Conservation (phyloP, 2,888 invertebrate species). For the Tinea pellionella region DNA sequence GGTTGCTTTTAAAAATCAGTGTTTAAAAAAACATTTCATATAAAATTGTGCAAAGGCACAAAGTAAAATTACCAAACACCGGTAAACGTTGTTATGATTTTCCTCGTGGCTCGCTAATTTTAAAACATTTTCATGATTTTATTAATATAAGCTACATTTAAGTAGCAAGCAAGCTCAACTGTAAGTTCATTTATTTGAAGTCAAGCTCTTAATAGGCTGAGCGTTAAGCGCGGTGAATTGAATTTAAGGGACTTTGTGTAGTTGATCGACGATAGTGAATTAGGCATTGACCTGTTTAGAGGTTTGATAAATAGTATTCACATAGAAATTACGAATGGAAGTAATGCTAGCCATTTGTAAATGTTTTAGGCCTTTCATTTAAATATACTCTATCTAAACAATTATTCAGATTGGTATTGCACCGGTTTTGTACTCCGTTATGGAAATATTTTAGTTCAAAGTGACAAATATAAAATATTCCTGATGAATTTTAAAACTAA, state of each 20-base stretch:
- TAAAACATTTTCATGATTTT: background rate
- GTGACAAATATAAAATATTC: background rate
- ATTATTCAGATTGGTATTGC: background rate
- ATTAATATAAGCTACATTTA: background rate
- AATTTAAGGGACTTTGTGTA: conserved; percentile 8
- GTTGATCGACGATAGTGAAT: conserved; percentile 11
- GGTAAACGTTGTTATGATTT: background rate
- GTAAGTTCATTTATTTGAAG: background rate
- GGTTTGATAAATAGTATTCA: conserved; percentile 9
- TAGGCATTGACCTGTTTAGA: conserved; percentile 3
- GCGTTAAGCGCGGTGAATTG: background rate
- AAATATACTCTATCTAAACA: background rate
- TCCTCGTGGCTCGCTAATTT: background rate
- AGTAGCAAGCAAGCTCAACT: background rate
- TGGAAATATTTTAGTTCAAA: background rate
- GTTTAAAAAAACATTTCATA: background rate
- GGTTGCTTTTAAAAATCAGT: too few relatives aligned
- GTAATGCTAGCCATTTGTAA: conserved; percentile 3
- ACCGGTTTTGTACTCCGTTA: background rate
- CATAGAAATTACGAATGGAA: background rate
- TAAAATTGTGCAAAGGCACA: background rate
- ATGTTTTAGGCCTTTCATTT: conserved; percentile 7
- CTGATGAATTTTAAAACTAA: background rate
- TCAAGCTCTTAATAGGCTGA: background rate
- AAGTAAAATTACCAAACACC: background rate